Evolutionary conservation across 2,888 invertebrate species (phyloP), one percentile per base, ranked within the genome.

Genomic region (Conomelus anceps): DNA sequence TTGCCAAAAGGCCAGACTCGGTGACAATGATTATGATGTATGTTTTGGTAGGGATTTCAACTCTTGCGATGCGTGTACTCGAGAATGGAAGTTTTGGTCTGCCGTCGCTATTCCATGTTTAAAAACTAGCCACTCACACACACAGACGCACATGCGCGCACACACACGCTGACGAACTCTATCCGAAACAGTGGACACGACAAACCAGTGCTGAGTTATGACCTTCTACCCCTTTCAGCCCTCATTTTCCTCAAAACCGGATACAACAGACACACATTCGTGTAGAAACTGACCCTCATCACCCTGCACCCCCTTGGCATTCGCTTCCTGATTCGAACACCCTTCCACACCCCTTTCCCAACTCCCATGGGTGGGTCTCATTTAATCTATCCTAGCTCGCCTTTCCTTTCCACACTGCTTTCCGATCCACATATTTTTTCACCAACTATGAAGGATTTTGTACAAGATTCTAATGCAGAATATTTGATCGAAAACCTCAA

Each of bases 21-120:
- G 23, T 86, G 86, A 86, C 86, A 86, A 86, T 86, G 86, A 86
- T 86, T 86, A 86, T 86, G 86, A 86, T 86, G 86, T 86, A 86
- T 86, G 86, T 24, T 23, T 63, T 86, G n/a, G 86, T 86, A 22
- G 86, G 86, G 24, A 86, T 86, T 86, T 86, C 86, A 85, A 22
- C 11, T 22, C 85, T 84, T 22, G 22, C 85, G 6, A n/a, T n/a
- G 4, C 26, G 11, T 26, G n/a, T 63, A 63, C n/a, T 63, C 63
- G 63, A n/a, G 11, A 63, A 63, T 63, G 63, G 63, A 63, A 63
- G 63, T 63, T 63, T 63, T n/a, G 63, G 63, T 63, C 63, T 20
- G 63, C 13, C 63, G n/a, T n/a, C n/a, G n/a, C n/a, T n/a, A n/a
- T 63, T 4, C 26, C 26, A 26, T 26, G 63, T 63, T 63, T 63